Base-by-base conservation (phyloP, 2,113 vertebrate genomes). In the Bostrychus sinensis region DNA sequence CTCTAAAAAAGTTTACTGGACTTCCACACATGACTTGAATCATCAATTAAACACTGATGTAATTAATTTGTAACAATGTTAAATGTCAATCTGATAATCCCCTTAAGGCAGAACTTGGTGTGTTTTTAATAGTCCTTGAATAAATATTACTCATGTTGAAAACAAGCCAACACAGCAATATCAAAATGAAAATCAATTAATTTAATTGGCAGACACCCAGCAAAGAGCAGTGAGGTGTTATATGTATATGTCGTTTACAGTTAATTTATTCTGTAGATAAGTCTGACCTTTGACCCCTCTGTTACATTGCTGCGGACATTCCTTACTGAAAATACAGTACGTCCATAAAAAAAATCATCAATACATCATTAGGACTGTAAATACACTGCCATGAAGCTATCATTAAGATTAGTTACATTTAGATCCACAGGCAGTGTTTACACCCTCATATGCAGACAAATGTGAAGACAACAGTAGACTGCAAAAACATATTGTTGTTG, bases 221-320 rank as follows among this genome's bases (percentile, higher is more conserved):
- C 36, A 58, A 66, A 67, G 65, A 14, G 37, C 70, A 62, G 19
- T 55, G 42, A 64, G 37, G 23, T 56, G 25, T 65, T 61, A 23
- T 54, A 48, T 16, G 28, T 37, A 38, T 42, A 14, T 16, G n/a
- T 41, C 19, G 1, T 7, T 1, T 19, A 0, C 34, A 1, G 23
- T 20, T 14, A 7, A n/a, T 57, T 28, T 55, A 41, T 56, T 46
- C 56, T 66, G 63, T 65, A 56, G 63, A 56, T 56, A 62, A 59
- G 56, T 20, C 22, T 72, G 66, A 66, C 83, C 62, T 75, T 36
- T 70, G 64, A 72, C 77, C 58, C 30, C 36, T 36, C 9, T 36
- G 53, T 36, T 17, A 11, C 34, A 20, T 30, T 36, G 17, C 32
- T 14, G n/a, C 7, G 17, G 10, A 36, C 28, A 55, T 48, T 48